Evolutionary conservation across 2,113 vertebrate genomes (phyloP).

Genomic region (Ibidorhyncha struthersii): DNA sequence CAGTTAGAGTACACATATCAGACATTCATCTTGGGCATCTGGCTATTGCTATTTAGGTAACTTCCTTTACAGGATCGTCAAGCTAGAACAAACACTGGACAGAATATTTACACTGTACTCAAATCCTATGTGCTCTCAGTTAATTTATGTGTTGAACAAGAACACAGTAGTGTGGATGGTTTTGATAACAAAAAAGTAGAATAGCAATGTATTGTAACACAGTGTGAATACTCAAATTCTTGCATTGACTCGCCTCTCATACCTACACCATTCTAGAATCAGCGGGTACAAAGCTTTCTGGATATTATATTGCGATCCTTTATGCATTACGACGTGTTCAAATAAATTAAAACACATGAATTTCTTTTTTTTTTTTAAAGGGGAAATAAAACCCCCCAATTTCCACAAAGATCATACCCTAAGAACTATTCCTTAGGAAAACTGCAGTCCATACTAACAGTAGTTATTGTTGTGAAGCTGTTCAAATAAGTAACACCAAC

Average conservation of each 20-base stretch:
- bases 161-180: neutral
- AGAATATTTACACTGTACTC: neutral
- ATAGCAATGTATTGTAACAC: neutral
- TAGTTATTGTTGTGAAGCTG: neutral
- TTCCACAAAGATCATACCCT: neutral
- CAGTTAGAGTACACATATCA: neutral
- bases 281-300: neutral
- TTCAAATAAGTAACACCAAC: neutral
- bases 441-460: neutral
- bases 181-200: neutral
- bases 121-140: neutral
- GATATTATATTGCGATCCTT: neutral
- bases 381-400: accelerated
- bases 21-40: neutral
- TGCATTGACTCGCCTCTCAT: neutral
- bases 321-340: neutral
- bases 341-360: neutral
- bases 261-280: neutral
- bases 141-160: neutral
- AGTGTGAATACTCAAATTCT: neutral
- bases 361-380: neutral
- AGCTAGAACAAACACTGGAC: neutral
- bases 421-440: neutral
- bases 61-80: neutral
- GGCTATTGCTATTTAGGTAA: neutral